Evolutionary conservation across 2,888 invertebrate genomes (phyloP).

Genomic region (Lepidochitona cinerea): DNA sequence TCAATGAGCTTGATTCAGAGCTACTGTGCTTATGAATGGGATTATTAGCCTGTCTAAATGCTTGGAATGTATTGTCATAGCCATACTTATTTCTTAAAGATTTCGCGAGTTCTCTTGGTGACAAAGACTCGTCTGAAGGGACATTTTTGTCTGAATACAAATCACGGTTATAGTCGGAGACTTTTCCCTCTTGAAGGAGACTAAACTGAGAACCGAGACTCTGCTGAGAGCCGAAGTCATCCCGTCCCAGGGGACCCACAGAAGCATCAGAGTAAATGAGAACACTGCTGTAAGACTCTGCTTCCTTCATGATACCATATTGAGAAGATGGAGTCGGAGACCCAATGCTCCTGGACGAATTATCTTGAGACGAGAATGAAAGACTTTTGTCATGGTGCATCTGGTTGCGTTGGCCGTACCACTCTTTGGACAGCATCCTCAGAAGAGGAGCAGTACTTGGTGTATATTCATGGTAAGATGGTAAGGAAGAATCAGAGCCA

Average conservation of each 20-base stretch:
- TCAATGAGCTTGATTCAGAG: neutral
- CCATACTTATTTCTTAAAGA: neutral
- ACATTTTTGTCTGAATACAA: neutral
- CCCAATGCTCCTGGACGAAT: slow-evolving; percentile 7
- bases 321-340: slow-evolving; percentile 39
- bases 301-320: slow-evolving; percentile 45
- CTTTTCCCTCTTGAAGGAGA: neutral
- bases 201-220: slow-evolving; percentile 2
- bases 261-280: slow-evolving; percentile 55
- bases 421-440: slow-evolving; percentile 61
- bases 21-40: neutral
- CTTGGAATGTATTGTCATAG: neutral
- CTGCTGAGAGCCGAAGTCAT: slow-evolving; percentile 44
- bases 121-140: neutral
- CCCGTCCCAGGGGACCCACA: slow-evolving; percentile 49
- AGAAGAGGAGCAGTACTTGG: slow-evolving; percentile 55
- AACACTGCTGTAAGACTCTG: slow-evolving; percentile 59
- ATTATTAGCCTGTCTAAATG: neutral
- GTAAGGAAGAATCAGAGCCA: neutral
- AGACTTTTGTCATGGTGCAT: slow-evolving; percentile 34
- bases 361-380: slow-evolving; percentile 47
- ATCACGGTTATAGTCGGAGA: neutral
- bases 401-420: slow-evolving; percentile 36
- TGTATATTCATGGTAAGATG: slow-evolving; percentile 20
- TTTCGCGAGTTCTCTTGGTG: neutral